Evolutionary conservation across 2,797 vertebrate genomes (phyloP).

Genomic region (Megalops cyprinoides): DNA sequence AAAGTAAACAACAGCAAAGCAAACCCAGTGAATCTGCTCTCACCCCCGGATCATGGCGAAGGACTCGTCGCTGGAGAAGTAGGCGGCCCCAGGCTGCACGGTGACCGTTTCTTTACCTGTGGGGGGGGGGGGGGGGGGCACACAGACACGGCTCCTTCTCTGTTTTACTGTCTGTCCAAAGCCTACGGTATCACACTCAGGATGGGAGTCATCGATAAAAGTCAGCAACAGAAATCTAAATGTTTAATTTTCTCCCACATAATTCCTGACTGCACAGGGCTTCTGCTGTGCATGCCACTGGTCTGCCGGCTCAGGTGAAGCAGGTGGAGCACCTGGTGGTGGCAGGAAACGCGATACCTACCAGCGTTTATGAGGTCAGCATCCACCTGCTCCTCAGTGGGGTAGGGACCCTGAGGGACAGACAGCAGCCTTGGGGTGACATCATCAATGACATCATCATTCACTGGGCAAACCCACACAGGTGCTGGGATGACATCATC

Average conservation of each 20-base stretch:
- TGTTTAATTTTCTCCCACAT: too few species aligned
- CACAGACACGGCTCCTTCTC: not conserved
- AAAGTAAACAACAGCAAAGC: too few species aligned
- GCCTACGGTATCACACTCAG: not conserved
- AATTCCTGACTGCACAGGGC: not conserved
- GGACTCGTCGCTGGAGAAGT: conserved; percentile 85
- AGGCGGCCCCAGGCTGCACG: conserved; percentile 79
- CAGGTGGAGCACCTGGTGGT: too few species aligned
- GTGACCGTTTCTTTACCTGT: conserved; percentile 87
- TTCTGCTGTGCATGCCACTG: not conserved
- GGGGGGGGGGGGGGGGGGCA: conserved; percentile 43
- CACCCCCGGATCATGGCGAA: conserved; percentile 89
- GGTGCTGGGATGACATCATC: too few species aligned
- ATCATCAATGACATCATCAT: not conserved
- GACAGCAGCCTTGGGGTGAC: not conserved
- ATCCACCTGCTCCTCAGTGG: conserved; percentile 76
- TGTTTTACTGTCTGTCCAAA: not conserved
- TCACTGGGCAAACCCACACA: not conserved
- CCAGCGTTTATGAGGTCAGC: conserved; percentile 87
- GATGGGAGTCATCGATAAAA: not conserved
- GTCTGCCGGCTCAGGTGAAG: too few species aligned
- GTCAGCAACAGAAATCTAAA: too few species aligned
- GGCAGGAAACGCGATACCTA: conserved; percentile 48
- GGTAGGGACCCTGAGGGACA: conserved; percentile 79
- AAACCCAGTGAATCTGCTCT: too few species aligned